These are phyloP conservation scores for Minunthozetes semirufus DNA, from an alignment of 2,888 invertebrate genomes.

Conservation along the genomic window DNA sequence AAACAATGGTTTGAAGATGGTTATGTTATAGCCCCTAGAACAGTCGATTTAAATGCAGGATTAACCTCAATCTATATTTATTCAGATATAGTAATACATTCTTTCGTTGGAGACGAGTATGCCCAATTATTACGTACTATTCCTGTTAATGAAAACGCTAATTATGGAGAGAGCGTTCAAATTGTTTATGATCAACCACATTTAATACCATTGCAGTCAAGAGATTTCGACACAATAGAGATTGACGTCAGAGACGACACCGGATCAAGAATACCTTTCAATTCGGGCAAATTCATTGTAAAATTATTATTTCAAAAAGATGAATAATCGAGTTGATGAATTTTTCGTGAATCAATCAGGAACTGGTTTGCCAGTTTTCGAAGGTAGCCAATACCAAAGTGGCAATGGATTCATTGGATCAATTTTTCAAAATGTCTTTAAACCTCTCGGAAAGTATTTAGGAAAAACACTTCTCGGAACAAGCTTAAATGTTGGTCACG, in stretches of 20 bases:
- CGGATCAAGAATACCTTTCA: slow-evolving; percentile 30
- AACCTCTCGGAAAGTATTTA: neutral
- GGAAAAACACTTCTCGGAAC: neutral
- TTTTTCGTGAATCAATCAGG: slow-evolving; percentile 24
- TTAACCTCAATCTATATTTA: no score
- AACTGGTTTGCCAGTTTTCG: neutral
- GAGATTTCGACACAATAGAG: slow-evolving; percentile 32
- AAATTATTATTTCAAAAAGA: neutral
- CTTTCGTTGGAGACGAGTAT: no score
- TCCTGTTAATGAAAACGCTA: no score
- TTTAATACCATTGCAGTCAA: slow-evolving; percentile 30
- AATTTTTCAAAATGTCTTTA: neutral
- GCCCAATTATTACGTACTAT: no score
- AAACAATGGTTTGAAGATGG: no score
- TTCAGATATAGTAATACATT: no score
- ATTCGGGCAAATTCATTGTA: neutral
- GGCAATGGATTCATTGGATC: slow-evolving; percentile 11
- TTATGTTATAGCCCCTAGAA: no score
- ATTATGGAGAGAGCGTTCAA: neutral
- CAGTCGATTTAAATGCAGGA: no score
- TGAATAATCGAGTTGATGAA: neutral
- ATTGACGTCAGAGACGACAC: slow-evolving; percentile 28
- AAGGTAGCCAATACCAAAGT: neutral
- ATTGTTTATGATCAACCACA: slow-evolving; percentile 24
- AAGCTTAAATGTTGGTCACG: neutral